These are phyloP conservation scores for Lasioglossum marginatum DNA, from an alignment of 2,888 invertebrate genomes.

Conservation along the genomic window DNA sequence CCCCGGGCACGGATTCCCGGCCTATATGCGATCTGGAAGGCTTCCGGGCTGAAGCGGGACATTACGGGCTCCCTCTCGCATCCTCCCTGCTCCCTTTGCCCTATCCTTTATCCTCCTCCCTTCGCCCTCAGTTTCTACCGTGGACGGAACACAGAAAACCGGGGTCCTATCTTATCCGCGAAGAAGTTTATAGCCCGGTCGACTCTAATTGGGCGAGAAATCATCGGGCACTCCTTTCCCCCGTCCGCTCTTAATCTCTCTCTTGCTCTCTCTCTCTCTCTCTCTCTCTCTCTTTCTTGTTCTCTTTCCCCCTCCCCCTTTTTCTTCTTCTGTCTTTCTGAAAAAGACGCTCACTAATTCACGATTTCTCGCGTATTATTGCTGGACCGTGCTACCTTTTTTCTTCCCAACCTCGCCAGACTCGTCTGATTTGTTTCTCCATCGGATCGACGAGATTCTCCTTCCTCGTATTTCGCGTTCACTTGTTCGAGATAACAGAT, in stretches of 20 bases:
- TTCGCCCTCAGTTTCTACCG: slow-evolving; percentile 39
- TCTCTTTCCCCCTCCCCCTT: slow-evolving; percentile 80
- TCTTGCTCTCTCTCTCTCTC: slow-evolving; percentile 74
- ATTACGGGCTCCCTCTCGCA: slow-evolving; percentile 63
- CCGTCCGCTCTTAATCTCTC: slow-evolving; percentile 70
- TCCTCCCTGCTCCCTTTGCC: background rate
- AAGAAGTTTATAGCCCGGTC: slow-evolving; percentile 84
- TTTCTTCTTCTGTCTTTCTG: slow-evolving; percentile 55
- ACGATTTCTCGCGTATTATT: slow-evolving; percentile 81
- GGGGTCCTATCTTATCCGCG: slow-evolving; percentile 82
- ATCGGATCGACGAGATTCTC: background rate
- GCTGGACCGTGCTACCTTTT: slow-evolving; percentile 64
- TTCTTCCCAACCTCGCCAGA: background rate
- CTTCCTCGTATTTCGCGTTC: background rate
- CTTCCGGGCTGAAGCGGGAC: slow-evolving; percentile 76
- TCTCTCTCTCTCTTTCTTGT: slow-evolving; percentile 60
- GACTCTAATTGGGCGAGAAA: slow-evolving; percentile 84
- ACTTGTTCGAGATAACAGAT: slow-evolving; percentile 3
- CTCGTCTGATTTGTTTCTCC: slow-evolving; percentile 5
- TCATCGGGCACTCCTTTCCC: slow-evolving; percentile 84
- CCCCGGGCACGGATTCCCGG: slow-evolving; percentile 60
- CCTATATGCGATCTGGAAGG: slow-evolving; percentile 78
- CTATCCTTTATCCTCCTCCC: slow-evolving; percentile 7
- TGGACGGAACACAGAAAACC: slow-evolving; percentile 76
- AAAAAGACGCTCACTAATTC: slow-evolving; percentile 80